Percentiles rank a stretch among this genome's conserved stretches.
phyloP scores from a whole-genome alignment of 2,888 invertebrate species.

The Lasioglossum lativentre region DNA sequence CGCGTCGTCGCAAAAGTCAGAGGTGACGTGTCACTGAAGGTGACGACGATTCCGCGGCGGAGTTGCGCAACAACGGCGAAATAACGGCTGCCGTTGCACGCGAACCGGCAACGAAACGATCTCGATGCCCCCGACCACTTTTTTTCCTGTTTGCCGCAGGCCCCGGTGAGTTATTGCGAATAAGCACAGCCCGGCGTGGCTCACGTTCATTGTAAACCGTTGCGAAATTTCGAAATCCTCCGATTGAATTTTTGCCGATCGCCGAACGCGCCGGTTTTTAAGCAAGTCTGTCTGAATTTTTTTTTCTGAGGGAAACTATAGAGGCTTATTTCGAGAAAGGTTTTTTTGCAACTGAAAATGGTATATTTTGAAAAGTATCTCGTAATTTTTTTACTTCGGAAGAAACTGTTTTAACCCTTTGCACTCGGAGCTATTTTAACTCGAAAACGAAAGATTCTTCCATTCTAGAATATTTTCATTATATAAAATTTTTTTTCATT shows the following conservation, averaged over 20 bases:
- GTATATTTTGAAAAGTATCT: background rate
- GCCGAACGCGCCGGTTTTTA: background rate
- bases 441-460: no score
- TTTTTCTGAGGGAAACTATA: background rate
- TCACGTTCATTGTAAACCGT: background rate
- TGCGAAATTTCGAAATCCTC: background rate
- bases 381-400: background rate
- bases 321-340: background rate
- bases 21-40: slow-evolving; percentile 79
- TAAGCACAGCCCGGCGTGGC: background rate
- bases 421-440: no score
- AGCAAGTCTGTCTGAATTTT: background rate
- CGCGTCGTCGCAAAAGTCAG: slow-evolving; percentile 77
- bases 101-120: slow-evolving; percentile 42
- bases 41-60: slow-evolving; percentile 70
- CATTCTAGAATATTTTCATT: no score
- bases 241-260: background rate
- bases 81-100: slow-evolving; percentile 61
- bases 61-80: slow-evolving; percentile 72
- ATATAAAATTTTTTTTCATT: no score
- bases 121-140: slow-evolving; percentile 23
- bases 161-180: background rate
- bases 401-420: no score
- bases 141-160: slow-evolving; percentile 24
- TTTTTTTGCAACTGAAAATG: background rate